Percentiles rank a stretch among this genome's conserved stretches.
These are phyloP conservation scores for Prenolepis imparis DNA, from an alignment of 2,888 invertebrate genomes.

Conservation along the genomic window DNA sequence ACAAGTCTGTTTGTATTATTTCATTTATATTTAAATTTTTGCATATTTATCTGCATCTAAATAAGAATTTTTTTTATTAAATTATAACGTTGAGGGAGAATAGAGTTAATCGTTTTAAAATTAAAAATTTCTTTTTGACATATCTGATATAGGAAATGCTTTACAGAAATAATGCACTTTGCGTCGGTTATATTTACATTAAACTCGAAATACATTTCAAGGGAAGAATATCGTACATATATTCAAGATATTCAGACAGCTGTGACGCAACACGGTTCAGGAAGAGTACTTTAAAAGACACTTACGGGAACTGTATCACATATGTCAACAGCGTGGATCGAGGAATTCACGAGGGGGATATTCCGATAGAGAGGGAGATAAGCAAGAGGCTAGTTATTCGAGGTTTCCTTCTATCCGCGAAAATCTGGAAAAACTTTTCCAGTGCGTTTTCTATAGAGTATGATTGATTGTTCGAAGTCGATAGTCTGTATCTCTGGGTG, in stretches of 20 bases:
- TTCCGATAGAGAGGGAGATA: background rate
- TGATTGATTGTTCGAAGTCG: conserved; percentile 7
- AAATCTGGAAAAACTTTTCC: background rate
- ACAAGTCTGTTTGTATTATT: background rate
- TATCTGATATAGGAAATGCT: background rate
- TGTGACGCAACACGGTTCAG: conserved; percentile 37
- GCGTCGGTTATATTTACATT: conserved; percentile 3
- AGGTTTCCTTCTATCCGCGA: background rate
- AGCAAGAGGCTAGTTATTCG: background rate
- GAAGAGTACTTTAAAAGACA: conserved; percentile 50
- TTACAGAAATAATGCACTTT: background rate
- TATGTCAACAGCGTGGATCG: conserved; percentile 37
- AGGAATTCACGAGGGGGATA: conserved; percentile 23
- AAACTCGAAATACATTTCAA: conserved; percentile 19
- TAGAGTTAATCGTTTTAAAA: conserved; percentile 2
- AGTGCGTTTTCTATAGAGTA: background rate
- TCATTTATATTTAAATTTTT: background rate
- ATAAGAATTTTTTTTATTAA: background rate
- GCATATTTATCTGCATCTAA: background rate
- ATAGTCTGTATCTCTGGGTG: background rate
- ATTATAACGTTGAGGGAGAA: background rate
- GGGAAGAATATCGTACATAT: background rate
- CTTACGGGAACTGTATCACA: conserved; percentile 46
- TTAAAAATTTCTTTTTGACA: background rate
- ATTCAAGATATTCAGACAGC: conserved; percentile 50